These are phyloP conservation scores for Eciton burchellii DNA, from an alignment of 1,140 invertebrate genomes.

Conservation along the genomic window DNA sequence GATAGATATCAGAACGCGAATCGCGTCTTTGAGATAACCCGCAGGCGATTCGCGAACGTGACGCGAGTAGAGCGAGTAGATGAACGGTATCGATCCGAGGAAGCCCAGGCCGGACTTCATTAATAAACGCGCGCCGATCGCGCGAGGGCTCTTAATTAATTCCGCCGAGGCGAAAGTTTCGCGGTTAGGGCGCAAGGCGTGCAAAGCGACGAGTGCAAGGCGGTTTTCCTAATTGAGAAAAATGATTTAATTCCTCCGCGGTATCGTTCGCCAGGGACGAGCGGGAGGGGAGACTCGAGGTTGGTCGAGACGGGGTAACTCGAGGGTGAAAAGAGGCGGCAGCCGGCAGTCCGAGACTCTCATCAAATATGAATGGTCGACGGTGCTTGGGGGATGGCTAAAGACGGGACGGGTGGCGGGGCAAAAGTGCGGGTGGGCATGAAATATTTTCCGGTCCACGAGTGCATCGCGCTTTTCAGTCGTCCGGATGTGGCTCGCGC, in stretches of 20 bases:
- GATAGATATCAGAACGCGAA: not conserved
- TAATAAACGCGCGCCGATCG: slow-evolving; percentile 41
- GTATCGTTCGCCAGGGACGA: slow-evolving; percentile 8
- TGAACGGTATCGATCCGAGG: too few species aligned
- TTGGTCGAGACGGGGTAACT: slow-evolving; percentile 51
- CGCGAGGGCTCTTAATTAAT: slow-evolving; percentile 53
- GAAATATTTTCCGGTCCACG: slow-evolving; percentile 76
- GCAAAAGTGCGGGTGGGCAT: slow-evolving; percentile 63
- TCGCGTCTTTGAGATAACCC: not conserved
- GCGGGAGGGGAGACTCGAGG: not conserved
- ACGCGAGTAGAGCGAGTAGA: not conserved
- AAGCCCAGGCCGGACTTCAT: slow-evolving; percentile 26
- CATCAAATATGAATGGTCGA: slow-evolving; percentile 77
- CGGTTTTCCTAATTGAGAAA: slow-evolving; percentile 55
- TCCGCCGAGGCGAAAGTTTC: slow-evolving; percentile 34
- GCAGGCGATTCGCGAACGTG: slow-evolving; percentile 3
- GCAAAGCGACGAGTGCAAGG: slow-evolving; percentile 18
- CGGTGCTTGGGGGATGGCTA: slow-evolving; percentile 73
- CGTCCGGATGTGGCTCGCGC: slow-evolving; percentile 28
- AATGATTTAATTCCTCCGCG: slow-evolving; percentile 66
- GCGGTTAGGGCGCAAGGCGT: slow-evolving; percentile 20
- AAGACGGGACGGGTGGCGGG: slow-evolving; percentile 33
- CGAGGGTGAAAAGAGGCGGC: slow-evolving; percentile 51
- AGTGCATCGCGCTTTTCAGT: slow-evolving; percentile 70
- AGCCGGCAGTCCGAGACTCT: slow-evolving; percentile 64